Percentiles rank a stretch among this genome's conserved stretches.
phyloP scores from a whole-genome alignment of 2,797 vertebrate genomes.

The Coluber constrictor region DNA sequence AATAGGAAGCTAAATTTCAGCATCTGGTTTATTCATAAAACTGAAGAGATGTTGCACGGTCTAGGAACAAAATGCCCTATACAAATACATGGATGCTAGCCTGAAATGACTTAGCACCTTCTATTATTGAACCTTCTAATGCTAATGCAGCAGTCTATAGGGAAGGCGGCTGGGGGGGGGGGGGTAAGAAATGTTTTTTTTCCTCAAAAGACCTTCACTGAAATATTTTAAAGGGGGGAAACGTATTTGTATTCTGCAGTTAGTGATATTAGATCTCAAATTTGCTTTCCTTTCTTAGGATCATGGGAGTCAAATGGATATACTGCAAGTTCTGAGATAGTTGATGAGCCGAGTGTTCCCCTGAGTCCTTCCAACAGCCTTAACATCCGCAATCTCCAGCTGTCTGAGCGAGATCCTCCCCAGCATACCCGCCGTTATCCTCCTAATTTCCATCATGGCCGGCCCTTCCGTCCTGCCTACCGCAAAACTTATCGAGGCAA shows the following conservation, averaged over 20 bases:
- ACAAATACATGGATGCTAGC: not conserved
- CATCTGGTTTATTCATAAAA: not conserved
- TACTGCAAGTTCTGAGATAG: constrained; percentile 77
- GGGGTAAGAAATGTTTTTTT: too few species aligned
- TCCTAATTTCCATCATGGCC: constrained; percentile 31
- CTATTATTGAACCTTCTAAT: not conserved
- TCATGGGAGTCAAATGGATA: constrained; percentile 77
- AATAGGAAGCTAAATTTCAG: not conserved
- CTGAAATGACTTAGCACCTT: not conserved
- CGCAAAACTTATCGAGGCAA: constrained; percentile 43
- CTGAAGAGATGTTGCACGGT: not conserved
- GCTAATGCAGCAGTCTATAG: not conserved
- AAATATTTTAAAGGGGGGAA: not conserved
- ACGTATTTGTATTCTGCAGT: not conserved
- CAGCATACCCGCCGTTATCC: constrained; percentile 45
- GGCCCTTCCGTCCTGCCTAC: constrained; percentile 31
- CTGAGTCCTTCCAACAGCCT: constrained; percentile 77
- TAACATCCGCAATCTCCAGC: constrained; percentile 79
- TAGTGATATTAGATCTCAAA: not conserved
- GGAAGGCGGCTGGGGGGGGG: not conserved
- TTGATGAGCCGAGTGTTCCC: constrained; percentile 76
- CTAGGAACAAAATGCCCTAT: not conserved
- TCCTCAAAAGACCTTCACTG: not conserved
- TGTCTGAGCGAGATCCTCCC: constrained; percentile 76
- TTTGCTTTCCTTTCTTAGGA: constrained; percentile 60